These are phyloP conservation scores for Iselma pallidipennis DNA, from an alignment of 2,888 invertebrate species.

Conservation along the genomic window DNA sequence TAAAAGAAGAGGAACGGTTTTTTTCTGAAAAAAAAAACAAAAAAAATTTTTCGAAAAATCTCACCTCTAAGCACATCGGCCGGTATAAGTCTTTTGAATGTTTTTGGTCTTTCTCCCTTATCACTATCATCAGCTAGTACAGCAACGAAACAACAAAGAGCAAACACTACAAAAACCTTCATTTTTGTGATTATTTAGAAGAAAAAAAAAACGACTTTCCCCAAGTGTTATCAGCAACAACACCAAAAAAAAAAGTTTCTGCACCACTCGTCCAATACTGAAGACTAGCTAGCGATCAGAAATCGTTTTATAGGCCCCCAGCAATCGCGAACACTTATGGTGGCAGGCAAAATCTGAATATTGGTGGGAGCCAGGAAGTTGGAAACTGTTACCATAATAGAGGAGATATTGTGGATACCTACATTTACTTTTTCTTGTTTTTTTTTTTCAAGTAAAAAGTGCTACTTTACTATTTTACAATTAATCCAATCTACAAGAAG, in stretches of 20 bases:
- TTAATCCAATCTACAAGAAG: too few relatives aligned
- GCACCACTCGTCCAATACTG: not conserved
- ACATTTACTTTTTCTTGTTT: too few relatives aligned
- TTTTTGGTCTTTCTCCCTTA: constrained; percentile 64
- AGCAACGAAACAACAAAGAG: constrained; percentile 59
- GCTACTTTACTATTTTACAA: too few relatives aligned
- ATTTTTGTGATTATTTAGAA: constrained; percentile 50
- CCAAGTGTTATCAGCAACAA: too few relatives aligned
- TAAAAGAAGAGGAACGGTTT: constrained; percentile 8
- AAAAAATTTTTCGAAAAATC: not conserved
- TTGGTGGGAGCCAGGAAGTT: not conserved
- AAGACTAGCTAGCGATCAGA: not conserved
- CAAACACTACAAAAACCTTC: constrained; percentile 60
- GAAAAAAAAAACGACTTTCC: too few relatives aligned
- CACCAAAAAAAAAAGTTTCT: too few relatives aligned
- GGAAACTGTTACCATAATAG: not conserved
- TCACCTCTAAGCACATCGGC: constrained; percentile 89
- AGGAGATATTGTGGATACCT: too few relatives aligned
- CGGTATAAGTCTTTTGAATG: constrained; percentile 81
- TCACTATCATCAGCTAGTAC: constrained; percentile 59
- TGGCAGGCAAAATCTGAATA: not conserved
- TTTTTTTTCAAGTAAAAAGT: not conserved
- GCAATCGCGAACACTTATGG: not conserved
- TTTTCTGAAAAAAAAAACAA: not conserved
- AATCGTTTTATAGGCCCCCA: not conserved